A percentile compares a stretch with the other conserved stretches of the same genome.
Evolutionary conservation across 2,888 invertebrate species (phyloP).

Genomic region (Ochropacha duplaris): DNA sequence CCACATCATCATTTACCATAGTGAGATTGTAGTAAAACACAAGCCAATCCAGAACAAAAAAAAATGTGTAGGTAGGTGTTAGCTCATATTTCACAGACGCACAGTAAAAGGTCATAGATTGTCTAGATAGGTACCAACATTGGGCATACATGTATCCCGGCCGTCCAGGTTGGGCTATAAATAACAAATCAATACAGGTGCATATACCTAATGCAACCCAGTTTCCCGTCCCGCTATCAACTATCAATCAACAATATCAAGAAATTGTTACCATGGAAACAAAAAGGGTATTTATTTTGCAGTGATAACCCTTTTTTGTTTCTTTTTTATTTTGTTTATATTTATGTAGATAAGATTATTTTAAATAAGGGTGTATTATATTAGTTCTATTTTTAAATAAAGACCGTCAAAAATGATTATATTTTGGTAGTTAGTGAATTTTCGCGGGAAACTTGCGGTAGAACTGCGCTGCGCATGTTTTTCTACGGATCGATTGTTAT

Average conservation of each 20-base stretch:
- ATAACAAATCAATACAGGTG: neutral
- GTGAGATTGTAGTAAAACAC: too few species aligned
- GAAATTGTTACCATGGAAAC: neutral
- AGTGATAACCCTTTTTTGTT: too few species aligned
- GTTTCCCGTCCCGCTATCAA: neutral
- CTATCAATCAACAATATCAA: neutral
- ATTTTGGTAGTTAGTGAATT: too few species aligned
- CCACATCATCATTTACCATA: too few species aligned
- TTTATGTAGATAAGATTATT: too few species aligned
- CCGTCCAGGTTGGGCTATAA: neutral
- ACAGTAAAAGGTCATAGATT: neutral
- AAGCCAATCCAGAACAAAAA: neutral
- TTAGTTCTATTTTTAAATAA: too few species aligned
- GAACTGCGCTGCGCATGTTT: conserved; percentile 64
- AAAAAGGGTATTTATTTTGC: neutral
- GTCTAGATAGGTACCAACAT: neutral
- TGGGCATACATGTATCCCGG: neutral
- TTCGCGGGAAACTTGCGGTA: conserved; percentile 46
- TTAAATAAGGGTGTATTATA: too few species aligned
- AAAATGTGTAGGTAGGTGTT: too few species aligned
- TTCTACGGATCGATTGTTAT: conserved; percentile 47
- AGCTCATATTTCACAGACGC: neutral
- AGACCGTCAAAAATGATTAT: too few species aligned
- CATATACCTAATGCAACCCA: neutral
- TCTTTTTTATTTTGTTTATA: too few species aligned